Conservation (phyloP, 2,888 invertebrate species). For the Troides helena region DNA sequence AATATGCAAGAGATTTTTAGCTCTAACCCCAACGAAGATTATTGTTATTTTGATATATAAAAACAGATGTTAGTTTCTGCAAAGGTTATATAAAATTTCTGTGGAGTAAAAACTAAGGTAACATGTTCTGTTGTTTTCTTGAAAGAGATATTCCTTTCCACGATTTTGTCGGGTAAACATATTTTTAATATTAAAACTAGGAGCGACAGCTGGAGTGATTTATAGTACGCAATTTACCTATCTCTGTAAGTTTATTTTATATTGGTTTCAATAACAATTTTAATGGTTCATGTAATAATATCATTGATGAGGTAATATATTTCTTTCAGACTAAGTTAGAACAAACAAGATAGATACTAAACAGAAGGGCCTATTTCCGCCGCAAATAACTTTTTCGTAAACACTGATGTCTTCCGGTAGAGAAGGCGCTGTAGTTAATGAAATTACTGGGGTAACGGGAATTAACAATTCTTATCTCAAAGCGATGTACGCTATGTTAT, state of each 20-base stretch:
- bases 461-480: too few relatives aligned
- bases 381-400: too few relatives aligned
- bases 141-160: neutral
- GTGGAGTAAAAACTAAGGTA: neutral
- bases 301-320: too few relatives aligned
- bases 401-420: too few relatives aligned
- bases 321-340: too few relatives aligned
- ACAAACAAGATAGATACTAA: neutral
- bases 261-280: neutral
- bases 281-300: neutral
- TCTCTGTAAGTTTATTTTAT: neutral
- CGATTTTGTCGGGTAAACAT: neutral
- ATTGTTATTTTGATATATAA: too few relatives aligned
- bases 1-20: too few relatives aligned
- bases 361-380: too few relatives aligned
- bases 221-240: constrained; percentile 10
- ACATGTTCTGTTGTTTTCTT: neutral
- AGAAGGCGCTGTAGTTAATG: too few relatives aligned
- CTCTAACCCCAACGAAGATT: too few relatives aligned
- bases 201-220: constrained; percentile 10
- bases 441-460: too few relatives aligned
- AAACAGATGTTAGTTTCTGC: neutral
- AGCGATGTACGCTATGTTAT: too few relatives aligned
- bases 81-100: neutral
- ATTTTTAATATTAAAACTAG: constrained; percentile 7